A percentile compares a stretch with the other conserved stretches of the same genome.
Evolutionary conservation across 2,797 vertebrate genomes (phyloP).

Genomic region (Phrynocephalus vlangalii): DNA sequence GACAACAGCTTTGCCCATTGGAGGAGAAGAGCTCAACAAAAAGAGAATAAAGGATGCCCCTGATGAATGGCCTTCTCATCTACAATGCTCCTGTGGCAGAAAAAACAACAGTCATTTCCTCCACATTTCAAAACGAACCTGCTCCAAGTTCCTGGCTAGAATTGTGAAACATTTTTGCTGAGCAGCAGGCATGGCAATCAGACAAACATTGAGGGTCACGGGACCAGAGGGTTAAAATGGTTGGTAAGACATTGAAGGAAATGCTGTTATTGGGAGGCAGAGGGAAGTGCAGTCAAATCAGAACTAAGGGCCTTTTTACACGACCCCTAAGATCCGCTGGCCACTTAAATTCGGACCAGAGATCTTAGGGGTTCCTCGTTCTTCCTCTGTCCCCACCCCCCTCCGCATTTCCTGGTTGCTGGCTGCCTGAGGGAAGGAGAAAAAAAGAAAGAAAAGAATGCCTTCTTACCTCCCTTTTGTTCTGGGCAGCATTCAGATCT

Average conservation of each 20-base stretch:
- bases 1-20: constrained; percentile 13
- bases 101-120: too few relatives aligned
- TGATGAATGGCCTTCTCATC: not conserved
- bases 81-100: not conserved
- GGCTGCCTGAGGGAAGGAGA: too few relatives aligned
- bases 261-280: not conserved
- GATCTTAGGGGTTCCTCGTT: too few relatives aligned
- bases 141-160: constrained; percentile 35
- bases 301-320: too few relatives aligned
- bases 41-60: not conserved
- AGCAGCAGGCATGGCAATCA: not conserved
- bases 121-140: constrained; percentile 21
- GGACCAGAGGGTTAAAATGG: not conserved
- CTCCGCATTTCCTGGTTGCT: too few relatives aligned
- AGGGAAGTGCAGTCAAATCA: too few relatives aligned
- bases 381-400: too few relatives aligned
- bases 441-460: too few relatives aligned
- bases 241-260: not conserved
- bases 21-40: not conserved
- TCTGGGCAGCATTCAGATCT: too few relatives aligned
- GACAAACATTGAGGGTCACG: not conserved
- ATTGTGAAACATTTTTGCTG: not conserved
- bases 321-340: too few relatives aligned
- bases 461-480: too few relatives aligned
- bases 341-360: too few relatives aligned